These are phyloP conservation scores for Hyaena hyaena DNA, from an alignment of 2,113 vertebrate species.

Conservation along the genomic window DNA sequence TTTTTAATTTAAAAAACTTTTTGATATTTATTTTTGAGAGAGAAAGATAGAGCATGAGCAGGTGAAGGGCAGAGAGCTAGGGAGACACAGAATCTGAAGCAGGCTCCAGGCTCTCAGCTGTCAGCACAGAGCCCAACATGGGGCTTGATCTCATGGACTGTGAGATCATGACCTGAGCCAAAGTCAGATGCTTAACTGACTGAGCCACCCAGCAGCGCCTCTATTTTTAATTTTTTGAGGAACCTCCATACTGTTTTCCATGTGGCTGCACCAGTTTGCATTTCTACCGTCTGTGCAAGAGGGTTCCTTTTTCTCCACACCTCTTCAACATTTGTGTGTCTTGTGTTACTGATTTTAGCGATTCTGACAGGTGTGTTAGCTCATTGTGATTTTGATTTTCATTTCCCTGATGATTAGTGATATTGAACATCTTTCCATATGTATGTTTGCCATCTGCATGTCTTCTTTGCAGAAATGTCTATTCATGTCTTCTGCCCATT, in stretches of 20 bases:
- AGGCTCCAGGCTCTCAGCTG: no score
- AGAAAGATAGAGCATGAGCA: no score
- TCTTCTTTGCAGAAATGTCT: background rate
- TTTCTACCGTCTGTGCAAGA: background rate
- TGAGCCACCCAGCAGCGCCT: background rate
- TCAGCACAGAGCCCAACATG: no score
- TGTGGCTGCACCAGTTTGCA: background rate
- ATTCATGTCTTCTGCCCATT: background rate
- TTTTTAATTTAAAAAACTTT: background rate
- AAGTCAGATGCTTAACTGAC: no score
- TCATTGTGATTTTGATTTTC: background rate
- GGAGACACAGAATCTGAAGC: no score
- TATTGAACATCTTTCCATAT: background rate
- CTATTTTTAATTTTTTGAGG: background rate
- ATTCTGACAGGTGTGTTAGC: background rate
- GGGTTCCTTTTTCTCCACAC: background rate
- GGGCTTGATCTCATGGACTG: no score
- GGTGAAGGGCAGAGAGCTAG: no score
- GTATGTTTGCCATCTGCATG: background rate
- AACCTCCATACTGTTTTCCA: background rate
- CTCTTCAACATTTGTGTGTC: background rate
- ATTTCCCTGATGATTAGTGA: background rate
- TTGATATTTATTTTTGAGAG: no score
- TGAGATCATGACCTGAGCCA: no score
- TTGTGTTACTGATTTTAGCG: background rate